Conservation (phyloP, 2,888 invertebrate species). For the Blastobasis lacticolella region DNA sequence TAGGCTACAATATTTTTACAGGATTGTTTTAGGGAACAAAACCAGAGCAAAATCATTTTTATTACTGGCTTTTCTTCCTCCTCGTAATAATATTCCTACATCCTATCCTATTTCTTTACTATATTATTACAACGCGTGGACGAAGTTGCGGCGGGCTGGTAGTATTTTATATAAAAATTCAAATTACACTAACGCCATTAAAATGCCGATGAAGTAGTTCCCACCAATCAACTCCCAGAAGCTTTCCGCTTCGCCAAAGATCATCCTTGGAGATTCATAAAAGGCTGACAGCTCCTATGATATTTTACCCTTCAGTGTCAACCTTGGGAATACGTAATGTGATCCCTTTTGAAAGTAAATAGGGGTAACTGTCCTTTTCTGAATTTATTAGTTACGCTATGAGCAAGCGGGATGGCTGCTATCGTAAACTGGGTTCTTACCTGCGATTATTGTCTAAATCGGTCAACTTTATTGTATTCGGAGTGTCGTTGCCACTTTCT, state of each 20-base stretch:
- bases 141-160: background rate
- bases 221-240: background rate
- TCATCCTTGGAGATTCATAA: conserved; percentile 1
- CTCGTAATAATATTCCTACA: background rate
- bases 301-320: conserved; percentile 1
- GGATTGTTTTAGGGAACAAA: no score
- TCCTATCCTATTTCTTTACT: background rate
- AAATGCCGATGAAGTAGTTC: background rate
- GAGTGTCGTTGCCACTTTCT: no score
- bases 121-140: background rate
- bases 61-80: background rate
- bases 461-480: no score
- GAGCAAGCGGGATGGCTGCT: no score
- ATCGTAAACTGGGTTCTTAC: no score
- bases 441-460: no score
- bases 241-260: background rate
- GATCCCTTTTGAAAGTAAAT: conserved; percentile 2
- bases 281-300: background rate
- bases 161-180: background rate
- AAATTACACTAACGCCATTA: background rate
- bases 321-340: conserved; percentile 1
- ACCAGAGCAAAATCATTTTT: no score
- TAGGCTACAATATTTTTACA: no score
- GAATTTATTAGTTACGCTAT: background rate
- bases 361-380: background rate